A percentile compares a stretch with the other conserved stretches of the same genome.
Evolutionary conservation across 2,888 invertebrate genomes (phyloP).

Genomic region (Carabus problematicus): DNA sequence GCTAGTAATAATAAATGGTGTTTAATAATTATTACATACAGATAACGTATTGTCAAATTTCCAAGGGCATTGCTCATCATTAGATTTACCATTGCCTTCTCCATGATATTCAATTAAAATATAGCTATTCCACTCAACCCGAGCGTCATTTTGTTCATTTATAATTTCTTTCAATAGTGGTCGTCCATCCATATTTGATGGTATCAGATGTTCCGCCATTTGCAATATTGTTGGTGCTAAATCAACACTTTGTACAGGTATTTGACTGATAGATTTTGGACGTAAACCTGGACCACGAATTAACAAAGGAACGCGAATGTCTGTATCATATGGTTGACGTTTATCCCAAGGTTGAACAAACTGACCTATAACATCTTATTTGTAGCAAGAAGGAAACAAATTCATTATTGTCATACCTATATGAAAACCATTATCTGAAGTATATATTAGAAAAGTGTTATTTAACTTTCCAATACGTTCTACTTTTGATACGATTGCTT

Average conservation of each 20-base stretch:
- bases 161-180: slow-evolving; percentile 56
- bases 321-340: slow-evolving; percentile 89
- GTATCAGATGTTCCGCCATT: slow-evolving; percentile 67
- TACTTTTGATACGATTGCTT: slow-evolving; percentile 67
- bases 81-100: slow-evolving; percentile 68
- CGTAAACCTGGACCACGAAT: slow-evolving; percentile 77
- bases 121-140: slow-evolving; percentile 57
- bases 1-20: background rate
- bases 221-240: slow-evolving; percentile 82
- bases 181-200: slow-evolving; percentile 69
- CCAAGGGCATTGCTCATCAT: slow-evolving; percentile 71
- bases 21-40: slow-evolving; percentile 60
- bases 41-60: slow-evolving; percentile 65
- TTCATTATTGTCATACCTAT: slow-evolving; percentile 66
- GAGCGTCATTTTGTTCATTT: background rate
- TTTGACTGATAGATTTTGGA: slow-evolving; percentile 58
- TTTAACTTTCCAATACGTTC: slow-evolving; percentile 64
- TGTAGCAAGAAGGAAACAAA: slow-evolving; percentile 8
- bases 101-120: slow-evolving; percentile 85
- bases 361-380: slow-evolving; percentile 68
- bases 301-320: slow-evolving; percentile 83
- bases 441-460: slow-evolving; percentile 82
- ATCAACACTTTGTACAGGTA: slow-evolving; percentile 79
- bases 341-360: slow-evolving; percentile 89
- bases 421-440: slow-evolving; percentile 93